These are phyloP conservation scores for Sturnira hondurensis DNA, from an alignment of 2,113 vertebrate species.

Conservation along the genomic window DNA sequence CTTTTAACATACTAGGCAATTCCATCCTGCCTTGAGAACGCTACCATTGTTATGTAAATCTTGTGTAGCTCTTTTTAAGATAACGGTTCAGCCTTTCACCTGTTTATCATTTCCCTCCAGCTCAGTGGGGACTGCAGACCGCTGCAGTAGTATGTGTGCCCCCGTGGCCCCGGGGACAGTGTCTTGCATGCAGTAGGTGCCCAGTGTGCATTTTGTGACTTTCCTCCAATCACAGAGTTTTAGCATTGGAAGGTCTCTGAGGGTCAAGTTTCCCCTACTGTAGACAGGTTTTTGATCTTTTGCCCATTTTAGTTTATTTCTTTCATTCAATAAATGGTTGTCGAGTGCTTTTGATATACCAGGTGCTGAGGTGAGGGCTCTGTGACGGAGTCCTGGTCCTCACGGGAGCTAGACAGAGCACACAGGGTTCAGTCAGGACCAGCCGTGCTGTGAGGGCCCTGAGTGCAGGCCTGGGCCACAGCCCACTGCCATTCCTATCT, in stretches of 20 bases:
- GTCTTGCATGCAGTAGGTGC: background rate
- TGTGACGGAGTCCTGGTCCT: background rate
- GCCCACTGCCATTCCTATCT: background rate
- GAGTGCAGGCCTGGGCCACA: background rate
- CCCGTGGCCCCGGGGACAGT: background rate
- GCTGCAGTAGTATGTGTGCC: background rate
- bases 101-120: constrained; percentile 63
- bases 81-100: constrained; percentile 50
- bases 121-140: background rate
- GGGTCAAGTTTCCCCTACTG: background rate
- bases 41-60: constrained; percentile 65
- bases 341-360: background rate
- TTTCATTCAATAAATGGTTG: background rate
- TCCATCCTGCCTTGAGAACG: background rate
- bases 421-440: too few relatives aligned
- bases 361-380: background rate
- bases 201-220: background rate
- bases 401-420: background rate
- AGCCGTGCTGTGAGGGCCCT: background rate
- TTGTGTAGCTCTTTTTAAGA: constrained; percentile 55
- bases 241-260: background rate
- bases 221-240: constrained; percentile 15
- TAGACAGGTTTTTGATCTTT: background rate
- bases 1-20: constrained; percentile 24
- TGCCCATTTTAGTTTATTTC: constrained; percentile 22